phyloP scores from a whole-genome alignment of 2,888 invertebrate species.

The Drosophila demipolita region DNA sequence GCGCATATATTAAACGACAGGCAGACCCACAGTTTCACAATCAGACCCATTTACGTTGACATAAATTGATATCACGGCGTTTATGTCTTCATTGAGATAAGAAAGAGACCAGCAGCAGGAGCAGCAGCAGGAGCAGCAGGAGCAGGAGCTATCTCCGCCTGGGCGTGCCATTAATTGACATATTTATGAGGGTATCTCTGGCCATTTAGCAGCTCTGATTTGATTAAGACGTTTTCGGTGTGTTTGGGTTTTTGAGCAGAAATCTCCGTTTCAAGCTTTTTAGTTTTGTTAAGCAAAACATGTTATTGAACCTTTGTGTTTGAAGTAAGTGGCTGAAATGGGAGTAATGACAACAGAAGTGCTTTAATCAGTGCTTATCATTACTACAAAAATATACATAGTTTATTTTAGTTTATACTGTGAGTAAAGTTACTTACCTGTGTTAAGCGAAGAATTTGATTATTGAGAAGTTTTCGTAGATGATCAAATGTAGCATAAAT shows the following conservation, averaged over 20 bases:
- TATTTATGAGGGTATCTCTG: slow-evolving; percentile 79
- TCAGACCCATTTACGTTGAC: slow-evolving; percentile 81
- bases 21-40: slow-evolving; percentile 25
- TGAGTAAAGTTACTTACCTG: not conserved
- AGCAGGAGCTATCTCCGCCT: slow-evolving; percentile 14
- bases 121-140: slow-evolving; percentile 22
- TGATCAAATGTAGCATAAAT: not conserved
- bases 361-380: not conserved
- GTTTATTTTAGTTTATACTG: too few relatives aligned
- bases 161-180: slow-evolving; percentile 77
- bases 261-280: not conserved
- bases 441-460: not conserved
- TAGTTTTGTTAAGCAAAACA: slow-evolving; percentile 6
- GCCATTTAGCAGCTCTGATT: slow-evolving; percentile 62
- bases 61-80: slow-evolving; percentile 82
- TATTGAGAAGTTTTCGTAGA: not conserved
- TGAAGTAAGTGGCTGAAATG: slow-evolving; percentile 2
- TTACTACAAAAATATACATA: not conserved
- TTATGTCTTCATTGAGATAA: slow-evolving; percentile 82
- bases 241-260: slow-evolving; percentile 14
- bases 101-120: slow-evolving; percentile 32
- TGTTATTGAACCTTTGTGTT: slow-evolving; percentile 15
- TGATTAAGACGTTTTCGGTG: slow-evolving; percentile 64
- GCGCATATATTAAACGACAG: slow-evolving; percentile 65
- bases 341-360: not conserved